Conservation (phyloP, 2,888 invertebrate genomes). For the Ophion ellenae region DNA sequence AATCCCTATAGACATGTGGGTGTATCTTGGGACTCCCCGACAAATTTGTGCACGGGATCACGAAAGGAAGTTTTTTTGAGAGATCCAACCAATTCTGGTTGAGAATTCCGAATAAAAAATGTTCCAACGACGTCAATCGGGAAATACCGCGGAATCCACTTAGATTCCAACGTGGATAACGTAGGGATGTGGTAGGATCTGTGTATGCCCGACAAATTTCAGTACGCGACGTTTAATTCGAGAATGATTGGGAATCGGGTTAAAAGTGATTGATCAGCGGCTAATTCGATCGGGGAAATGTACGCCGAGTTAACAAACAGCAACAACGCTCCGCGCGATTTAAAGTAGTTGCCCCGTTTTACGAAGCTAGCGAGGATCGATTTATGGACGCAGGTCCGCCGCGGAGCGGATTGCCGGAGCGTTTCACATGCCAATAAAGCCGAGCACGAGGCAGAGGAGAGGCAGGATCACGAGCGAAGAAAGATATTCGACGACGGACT, state of each 20-base stretch:
- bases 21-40: too few species aligned
- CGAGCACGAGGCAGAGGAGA: conserved; percentile 10
- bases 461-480: conserved; percentile 49
- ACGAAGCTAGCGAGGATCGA: conserved; percentile 17
- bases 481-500: conserved; percentile 66
- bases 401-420: conserved; percentile 15
- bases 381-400: conserved; percentile 36
- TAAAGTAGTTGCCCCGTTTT: conserved; percentile 22
- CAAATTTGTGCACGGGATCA: too few species aligned
- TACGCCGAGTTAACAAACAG: conserved; percentile 2
- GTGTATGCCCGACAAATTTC: too few species aligned
- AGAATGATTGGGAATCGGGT: neutral
- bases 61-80: too few species aligned
- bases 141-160: too few species aligned
- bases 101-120: too few species aligned
- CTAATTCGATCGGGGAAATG: conserved; percentile 7
- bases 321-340: conserved; percentile 17
- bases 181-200: too few species aligned
- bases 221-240: neutral
- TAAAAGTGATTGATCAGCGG: conserved; percentile 1
- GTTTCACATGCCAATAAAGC: conserved; percentile 24
- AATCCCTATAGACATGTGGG: too few species aligned
- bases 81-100: too few species aligned
- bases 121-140: too few species aligned
- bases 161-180: too few species aligned